Percentiles rank a stretch among this genome's conserved stretches.
Evolutionary conservation across 2,113 vertebrate genomes (phyloP).

Genomic region (Scalopus aquaticus): DNA sequence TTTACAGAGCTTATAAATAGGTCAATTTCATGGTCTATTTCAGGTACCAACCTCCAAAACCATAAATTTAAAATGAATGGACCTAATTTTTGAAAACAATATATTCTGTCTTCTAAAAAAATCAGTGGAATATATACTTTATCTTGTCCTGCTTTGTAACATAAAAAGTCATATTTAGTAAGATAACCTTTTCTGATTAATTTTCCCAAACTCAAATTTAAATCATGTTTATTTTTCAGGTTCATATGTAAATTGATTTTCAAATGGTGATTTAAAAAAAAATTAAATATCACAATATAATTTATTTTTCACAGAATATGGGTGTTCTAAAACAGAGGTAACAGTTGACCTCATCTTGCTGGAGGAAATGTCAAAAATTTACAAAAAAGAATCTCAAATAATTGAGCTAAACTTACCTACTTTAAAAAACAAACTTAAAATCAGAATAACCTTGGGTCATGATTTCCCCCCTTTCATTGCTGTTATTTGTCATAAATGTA

Average conservation of each 20-base stretch:
- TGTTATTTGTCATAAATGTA: neutral
- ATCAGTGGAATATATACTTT: constrained; percentile 14
- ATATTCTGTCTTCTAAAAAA: neutral
- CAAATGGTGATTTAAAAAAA: neutral
- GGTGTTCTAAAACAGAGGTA: neutral
- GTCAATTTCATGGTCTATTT: constrained; percentile 34
- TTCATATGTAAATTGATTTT: constrained; percentile 29
- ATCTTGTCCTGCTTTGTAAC: constrained; percentile 47
- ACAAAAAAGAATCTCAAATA: neutral
- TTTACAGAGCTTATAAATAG: neutral
- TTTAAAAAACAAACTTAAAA: constrained; percentile 20
- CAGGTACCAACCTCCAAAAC: constrained; percentile 38
- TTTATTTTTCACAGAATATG: neutral
- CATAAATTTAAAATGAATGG: constrained; percentile 64
- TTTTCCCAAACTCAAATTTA: constrained; percentile 20
- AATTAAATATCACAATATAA: neutral
- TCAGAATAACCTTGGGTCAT: neutral
- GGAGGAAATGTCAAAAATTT: neutral
- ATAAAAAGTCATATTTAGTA: constrained; percentile 50
- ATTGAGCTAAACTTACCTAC: neutral
- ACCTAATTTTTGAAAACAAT: constrained; percentile 60
- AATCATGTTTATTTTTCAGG: constrained; percentile 27
- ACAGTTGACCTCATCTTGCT: neutral
- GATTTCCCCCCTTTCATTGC: neutral
- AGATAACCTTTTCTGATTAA: constrained; percentile 2